Conservation (phyloP, 2,888 invertebrate species). For the Parasteatoda lunata region DNA sequence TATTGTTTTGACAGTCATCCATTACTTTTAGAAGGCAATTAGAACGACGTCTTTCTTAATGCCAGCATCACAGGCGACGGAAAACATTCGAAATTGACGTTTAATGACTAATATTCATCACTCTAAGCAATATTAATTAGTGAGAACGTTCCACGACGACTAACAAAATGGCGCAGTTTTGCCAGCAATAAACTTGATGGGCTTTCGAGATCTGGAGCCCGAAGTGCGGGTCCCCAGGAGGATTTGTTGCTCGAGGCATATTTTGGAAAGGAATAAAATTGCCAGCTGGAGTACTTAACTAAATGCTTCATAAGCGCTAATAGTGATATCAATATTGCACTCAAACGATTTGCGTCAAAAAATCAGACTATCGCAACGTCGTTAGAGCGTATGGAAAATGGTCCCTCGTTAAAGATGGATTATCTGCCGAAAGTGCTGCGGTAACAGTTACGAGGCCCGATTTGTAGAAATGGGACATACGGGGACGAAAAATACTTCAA, state of each 20-base stretch:
- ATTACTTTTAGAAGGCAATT: neutral
- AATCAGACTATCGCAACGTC: conserved; percentile 27
- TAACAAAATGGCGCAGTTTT: conserved; percentile 54
- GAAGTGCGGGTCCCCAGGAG: conserved; percentile 12
- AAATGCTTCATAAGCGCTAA: conserved; percentile 55
- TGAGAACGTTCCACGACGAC: conserved; percentile 50
- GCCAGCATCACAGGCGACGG: neutral
- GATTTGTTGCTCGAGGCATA: conserved; percentile 24
- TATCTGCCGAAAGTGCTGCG: neutral
- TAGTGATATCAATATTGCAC: conserved; percentile 52
- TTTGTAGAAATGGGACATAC: neutral
- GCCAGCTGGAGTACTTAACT: conserved; percentile 48
- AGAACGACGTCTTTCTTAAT: neutral
- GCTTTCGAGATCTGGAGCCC: conserved; percentile 33
- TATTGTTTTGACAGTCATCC: neutral
- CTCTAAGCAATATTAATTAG: conserved; percentile 58
- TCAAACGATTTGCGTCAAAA: conserved; percentile 35
- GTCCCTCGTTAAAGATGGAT: conserved; percentile 4
- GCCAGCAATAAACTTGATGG: conserved; percentile 62
- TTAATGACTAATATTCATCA: conserved; percentile 64
- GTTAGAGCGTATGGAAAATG: neutral
- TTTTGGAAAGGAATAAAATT: conserved; percentile 35
- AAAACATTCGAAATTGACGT: conserved; percentile 35
- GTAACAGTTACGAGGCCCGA: neutral
- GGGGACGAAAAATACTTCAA: neutral